A percentile compares a stretch with the other conserved stretches of the same genome.
Evolutionary conservation across 2,113 vertebrate genomes (phyloP).

Genomic region (Butorides virescens): DNA sequence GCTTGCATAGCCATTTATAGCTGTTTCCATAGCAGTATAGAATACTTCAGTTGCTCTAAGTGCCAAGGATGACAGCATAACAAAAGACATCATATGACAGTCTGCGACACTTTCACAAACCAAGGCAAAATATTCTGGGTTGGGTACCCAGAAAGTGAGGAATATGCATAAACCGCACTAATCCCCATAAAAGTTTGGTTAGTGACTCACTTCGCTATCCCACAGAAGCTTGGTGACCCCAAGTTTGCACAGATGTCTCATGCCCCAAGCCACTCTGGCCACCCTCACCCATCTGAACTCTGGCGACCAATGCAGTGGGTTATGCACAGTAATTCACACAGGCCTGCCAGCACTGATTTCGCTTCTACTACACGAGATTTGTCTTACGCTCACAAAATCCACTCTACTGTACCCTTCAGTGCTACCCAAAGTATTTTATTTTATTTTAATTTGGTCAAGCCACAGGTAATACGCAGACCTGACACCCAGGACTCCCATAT

Average conservation of each 20-base stretch:
- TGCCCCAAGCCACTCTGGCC: rapidly evolving
- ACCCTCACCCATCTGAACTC: not conserved
- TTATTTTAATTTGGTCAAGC: not conserved
- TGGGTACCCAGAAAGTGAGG: not conserved
- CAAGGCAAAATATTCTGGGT: not conserved
- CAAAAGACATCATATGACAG: not conserved
- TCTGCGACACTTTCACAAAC: not conserved
- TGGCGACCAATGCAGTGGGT: rapidly evolving
- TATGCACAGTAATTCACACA: not conserved
- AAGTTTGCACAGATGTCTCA: not conserved
- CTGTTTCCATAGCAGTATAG: conserved; percentile 53
- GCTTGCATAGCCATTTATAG: conserved; percentile 48
- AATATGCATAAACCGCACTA: not conserved
- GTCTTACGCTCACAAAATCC: not conserved
- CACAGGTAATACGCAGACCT: not conserved
- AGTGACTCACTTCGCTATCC: not conserved
- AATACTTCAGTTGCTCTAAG: conserved; percentile 27
- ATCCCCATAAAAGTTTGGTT: not conserved
- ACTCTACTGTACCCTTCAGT: not conserved
- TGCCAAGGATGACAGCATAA: not conserved
- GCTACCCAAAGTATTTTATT: not conserved
- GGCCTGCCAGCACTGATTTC: not conserved
- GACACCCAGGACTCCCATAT: rapidly evolving
- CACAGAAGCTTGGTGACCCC: not conserved
- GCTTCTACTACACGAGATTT: rapidly evolving